Conservation (phyloP, 2,113 vertebrate species). For the Irena cyanogastra region DNA sequence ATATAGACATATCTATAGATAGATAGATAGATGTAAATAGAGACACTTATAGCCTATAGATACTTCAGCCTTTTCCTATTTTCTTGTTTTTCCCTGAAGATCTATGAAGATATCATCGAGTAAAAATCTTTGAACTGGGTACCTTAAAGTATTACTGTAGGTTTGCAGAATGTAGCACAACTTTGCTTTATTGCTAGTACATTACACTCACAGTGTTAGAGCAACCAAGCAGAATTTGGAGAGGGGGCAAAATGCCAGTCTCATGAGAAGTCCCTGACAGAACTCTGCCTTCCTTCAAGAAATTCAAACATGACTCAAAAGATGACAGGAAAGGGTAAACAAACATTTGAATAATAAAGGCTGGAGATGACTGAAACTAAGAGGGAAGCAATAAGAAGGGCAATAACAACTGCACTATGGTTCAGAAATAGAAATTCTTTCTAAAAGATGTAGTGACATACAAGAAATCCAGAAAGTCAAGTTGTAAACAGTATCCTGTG, state of each 20-base stretch:
- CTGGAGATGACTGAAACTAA: background rate
- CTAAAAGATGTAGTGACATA: background rate
- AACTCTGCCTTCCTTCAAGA: background rate
- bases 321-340: background rate
- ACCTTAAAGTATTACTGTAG: background rate
- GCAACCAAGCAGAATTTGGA: background rate
- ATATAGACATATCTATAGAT: too few species aligned
- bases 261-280: background rate
- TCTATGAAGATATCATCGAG: background rate
- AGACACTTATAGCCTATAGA: background rate
- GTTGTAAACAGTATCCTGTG: background rate
- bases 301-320: background rate
- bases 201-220: background rate
- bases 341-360: background rate
- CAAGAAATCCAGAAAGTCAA: background rate
- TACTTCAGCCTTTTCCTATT: background rate
- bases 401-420: background rate
- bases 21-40: background rate
- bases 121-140: background rate
- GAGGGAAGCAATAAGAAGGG: background rate
- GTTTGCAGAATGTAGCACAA: background rate
- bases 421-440: background rate
- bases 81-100: background rate
- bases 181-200: background rate
- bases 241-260: background rate